These are phyloP conservation scores for Troilus luridus DNA, from an alignment of 2,888 invertebrate genomes.

Conservation along the genomic window DNA sequence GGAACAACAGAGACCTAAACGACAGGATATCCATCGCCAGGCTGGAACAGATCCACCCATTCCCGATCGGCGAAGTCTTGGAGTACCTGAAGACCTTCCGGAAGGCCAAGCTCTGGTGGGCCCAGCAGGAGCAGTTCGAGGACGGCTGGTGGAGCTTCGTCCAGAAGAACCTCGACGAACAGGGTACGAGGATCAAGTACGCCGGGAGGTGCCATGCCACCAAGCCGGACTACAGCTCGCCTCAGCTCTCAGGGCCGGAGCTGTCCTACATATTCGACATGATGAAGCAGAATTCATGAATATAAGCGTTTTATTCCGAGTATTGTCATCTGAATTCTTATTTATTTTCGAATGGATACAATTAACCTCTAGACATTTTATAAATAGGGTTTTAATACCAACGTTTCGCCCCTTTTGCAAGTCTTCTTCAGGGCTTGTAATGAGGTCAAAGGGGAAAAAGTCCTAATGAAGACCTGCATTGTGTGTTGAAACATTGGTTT, in stretches of 20 bases:
- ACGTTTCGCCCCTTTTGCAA: no score
- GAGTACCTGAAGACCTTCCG: constrained; percentile 73
- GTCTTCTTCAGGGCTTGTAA: no score
- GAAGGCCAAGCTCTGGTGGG: constrained; percentile 86
- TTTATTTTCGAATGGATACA: neutral
- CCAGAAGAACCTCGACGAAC: constrained; percentile 42
- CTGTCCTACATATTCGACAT: constrained; percentile 39
- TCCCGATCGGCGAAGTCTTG: constrained; percentile 87
- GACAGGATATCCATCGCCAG: constrained; percentile 86
- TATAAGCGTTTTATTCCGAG: neutral
- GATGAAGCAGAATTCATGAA: constrained; percentile 1
- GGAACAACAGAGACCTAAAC: constrained; percentile 76
- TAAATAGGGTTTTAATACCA: no score
- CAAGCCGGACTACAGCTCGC: neutral
- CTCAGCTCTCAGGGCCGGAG: neutral
- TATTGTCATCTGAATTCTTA: neutral
- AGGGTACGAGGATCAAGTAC: constrained; percentile 1
- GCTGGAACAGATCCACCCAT: constrained; percentile 89
- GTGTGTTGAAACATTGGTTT: no score
- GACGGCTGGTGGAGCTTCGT: constrained; percentile 70
- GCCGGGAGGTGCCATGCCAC: constrained; percentile 51
- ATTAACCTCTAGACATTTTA: no score
- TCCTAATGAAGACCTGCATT: no score
- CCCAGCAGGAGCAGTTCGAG: constrained; percentile 96
- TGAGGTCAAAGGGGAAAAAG: no score